Evolutionary conservation across 2,888 invertebrate genomes (phyloP), one percentile per base, ranked within the genome.

Genomic region (Onchidella celtica): DNA sequence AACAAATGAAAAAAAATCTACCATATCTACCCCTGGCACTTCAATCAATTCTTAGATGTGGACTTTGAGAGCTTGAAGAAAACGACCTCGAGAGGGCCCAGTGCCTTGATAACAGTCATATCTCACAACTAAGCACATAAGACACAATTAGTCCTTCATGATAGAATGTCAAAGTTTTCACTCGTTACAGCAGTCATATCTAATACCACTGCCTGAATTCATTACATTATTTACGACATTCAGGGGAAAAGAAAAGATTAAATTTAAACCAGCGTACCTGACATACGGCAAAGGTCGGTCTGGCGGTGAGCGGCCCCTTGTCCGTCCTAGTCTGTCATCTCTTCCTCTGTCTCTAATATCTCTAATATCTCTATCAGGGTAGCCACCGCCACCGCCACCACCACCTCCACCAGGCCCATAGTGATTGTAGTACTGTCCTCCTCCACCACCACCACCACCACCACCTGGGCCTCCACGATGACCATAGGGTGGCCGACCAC

Each of bases 251-350:
- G n/a, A n/a, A n/a, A n/a, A n/a, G n/a, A n/a, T n/a, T n/a, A n/a
- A n/a, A n/a, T n/a, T n/a, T n/a, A n/a, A n/a, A n/a, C n/a, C 6
- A 6, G 47, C 73, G 47, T 14, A 81, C 81, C 81, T 81, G n/a
- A 76, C 76, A 40, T 81, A 81, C 0, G 81, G 81, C 69, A 81
- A 65, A 0, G 81, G 81, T 27, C 81, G 61, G 65, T 81, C 81
- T 40, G 81, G 81, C 2, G 81, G 68, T 3, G 81, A 75, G 6
- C 70, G 40, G 14, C 32, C 75, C 36, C 76, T 55, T 6, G 21
- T 63, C 55, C 81, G 57, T 40, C 61, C 68, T 3, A 65, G 3
- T 24, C 79, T 63, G 17, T 70, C 70, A 47, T 78, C 69, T 40
- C 72, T 61, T 14, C 14, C 47, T 21, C 75, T 40, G 27, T 21